Evolutionary conservation across 2,113 vertebrate species (phyloP).

Genomic region (Saccopteryx bilineata): DNA sequence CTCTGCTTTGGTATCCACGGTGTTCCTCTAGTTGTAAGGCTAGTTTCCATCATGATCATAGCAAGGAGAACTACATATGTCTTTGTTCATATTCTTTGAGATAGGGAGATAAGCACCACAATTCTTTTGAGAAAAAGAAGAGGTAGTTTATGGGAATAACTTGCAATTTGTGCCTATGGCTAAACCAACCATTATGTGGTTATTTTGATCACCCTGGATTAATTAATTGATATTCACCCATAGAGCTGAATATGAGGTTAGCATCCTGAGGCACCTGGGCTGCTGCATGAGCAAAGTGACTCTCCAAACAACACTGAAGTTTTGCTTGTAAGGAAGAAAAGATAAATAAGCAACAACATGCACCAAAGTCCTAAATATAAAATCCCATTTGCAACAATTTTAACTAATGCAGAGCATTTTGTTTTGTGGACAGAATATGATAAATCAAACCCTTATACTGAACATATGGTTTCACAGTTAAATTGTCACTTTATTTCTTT

Average conservation of each 20-base stretch:
- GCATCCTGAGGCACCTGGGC: too few relatives aligned
- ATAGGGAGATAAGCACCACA: neutral
- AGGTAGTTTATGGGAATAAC: neutral
- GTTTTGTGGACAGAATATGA: neutral
- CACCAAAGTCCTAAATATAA: neutral
- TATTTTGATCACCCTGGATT: neutral
- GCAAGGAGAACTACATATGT: neutral
- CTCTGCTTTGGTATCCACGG: too few relatives aligned
- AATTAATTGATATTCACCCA: neutral
- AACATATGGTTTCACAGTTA: neutral
- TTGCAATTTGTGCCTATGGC: neutral
- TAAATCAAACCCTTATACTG: neutral
- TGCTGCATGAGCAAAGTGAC: neutral
- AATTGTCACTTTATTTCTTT: neutral
- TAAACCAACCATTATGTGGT: neutral
- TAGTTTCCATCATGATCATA: neutral
- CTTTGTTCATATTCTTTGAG: neutral
- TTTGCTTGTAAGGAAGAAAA: neutral
- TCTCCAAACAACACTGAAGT: neutral
- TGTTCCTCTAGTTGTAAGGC: neutral
- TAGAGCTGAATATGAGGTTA: neutral
- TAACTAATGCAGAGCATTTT: neutral
- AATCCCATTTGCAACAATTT: neutral
- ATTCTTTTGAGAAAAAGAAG: neutral
- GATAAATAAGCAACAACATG: neutral